Evolutionary conservation across 2,113 vertebrate species (phyloP).

Genomic region (Gymnocephalus cernua): DNA sequence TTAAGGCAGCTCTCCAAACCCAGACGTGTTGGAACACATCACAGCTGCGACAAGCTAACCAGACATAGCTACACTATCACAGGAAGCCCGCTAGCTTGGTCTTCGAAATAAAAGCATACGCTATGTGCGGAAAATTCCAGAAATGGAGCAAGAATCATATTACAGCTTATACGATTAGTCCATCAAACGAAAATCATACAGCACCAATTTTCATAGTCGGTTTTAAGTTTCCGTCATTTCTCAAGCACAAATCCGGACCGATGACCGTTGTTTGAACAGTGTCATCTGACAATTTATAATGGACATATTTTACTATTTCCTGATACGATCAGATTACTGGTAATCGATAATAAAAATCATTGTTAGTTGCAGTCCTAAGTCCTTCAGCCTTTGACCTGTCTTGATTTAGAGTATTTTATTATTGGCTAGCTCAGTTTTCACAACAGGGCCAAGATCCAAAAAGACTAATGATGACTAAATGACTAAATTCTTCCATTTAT

Average conservation of each 20-base stretch:
- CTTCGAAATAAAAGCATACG: constrained; percentile 57
- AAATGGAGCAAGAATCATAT: neutral
- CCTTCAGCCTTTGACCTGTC: too few relatives aligned
- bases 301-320: too few relatives aligned
- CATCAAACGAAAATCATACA: neutral
- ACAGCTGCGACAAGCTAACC: constrained; percentile 4
- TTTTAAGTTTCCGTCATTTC: neutral
- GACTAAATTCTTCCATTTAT: too few relatives aligned
- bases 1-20: constrained; percentile 18
- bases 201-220: neutral
- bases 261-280: neutral
- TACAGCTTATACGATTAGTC: neutral
- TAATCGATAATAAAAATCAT: too few relatives aligned
- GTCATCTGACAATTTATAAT: neutral
- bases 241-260: neutral
- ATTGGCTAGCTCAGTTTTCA: too few relatives aligned
- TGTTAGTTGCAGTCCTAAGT: too few relatives aligned
- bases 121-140: neutral
- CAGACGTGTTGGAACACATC: constrained; percentile 63
- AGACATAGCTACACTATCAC: rapidly evolving
- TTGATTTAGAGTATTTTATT: too few relatives aligned
- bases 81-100: neutral
- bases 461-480: too few relatives aligned
- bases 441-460: too few relatives aligned
- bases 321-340: too few relatives aligned